Conservation (phyloP, 2,888 invertebrate genomes). For the Andrena camellia region DNA sequence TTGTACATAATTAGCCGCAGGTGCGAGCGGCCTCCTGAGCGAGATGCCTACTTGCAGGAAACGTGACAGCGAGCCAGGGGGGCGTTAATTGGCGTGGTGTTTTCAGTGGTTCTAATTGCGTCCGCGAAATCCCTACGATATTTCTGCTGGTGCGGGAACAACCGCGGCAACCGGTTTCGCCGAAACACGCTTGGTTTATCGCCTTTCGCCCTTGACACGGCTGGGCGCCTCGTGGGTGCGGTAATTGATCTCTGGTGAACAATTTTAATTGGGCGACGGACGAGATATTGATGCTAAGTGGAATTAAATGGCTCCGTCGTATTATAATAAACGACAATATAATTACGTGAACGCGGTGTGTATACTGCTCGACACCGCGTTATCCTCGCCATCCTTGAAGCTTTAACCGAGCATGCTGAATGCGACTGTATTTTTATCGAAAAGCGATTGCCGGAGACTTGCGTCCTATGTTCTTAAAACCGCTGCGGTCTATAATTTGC, state of each 20-base stretch:
- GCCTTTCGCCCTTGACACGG: constrained; percentile 31
- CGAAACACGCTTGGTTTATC: constrained; percentile 48
- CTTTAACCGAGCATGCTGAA: too few relatives aligned
- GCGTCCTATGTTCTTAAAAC: neutral
- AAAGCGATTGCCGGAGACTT: too few relatives aligned
- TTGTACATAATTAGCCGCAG: constrained; percentile 44
- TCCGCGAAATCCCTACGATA: constrained; percentile 37
- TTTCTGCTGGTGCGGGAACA: constrained; percentile 27
- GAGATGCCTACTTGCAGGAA: constrained; percentile 35
- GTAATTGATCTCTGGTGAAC: constrained; percentile 48
- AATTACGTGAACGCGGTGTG: neutral
- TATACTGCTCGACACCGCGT: too few relatives aligned
- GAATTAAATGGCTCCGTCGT: constrained; percentile 23
- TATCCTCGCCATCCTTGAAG: too few relatives aligned
- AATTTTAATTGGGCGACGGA: constrained; percentile 55
- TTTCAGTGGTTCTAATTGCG: constrained; percentile 59
- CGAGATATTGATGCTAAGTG: constrained; percentile 37
- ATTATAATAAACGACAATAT: neutral
- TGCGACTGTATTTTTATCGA: too few relatives aligned
- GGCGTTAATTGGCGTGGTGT: constrained; percentile 64
- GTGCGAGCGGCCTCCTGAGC: constrained; percentile 29
- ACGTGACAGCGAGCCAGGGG: constrained; percentile 29
- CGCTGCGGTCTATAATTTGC: neutral
- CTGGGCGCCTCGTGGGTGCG: constrained; percentile 33
- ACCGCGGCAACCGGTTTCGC: constrained; percentile 42